Conservation (phyloP, 2,113 vertebrate species). For the Ictidomys tridecemlineatus region DNA sequence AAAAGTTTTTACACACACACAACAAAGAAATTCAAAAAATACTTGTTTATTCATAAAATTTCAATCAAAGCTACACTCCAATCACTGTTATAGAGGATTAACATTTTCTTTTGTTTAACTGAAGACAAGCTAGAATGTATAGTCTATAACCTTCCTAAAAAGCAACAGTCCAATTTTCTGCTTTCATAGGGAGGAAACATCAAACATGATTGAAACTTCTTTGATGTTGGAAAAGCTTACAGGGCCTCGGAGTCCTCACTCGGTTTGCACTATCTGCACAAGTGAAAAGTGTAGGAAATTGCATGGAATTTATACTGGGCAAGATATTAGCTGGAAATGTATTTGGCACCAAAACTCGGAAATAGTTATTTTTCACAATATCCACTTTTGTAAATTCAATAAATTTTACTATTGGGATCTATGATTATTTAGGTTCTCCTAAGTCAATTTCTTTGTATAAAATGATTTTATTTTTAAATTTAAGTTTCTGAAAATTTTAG, state of each 20-base stretch:
- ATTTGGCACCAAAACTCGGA: background rate
- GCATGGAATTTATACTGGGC: background rate
- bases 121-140: background rate
- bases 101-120: background rate
- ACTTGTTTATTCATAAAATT: constrained; percentile 36
- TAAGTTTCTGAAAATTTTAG: background rate
- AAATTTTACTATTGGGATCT: background rate
- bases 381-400: background rate
- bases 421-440: background rate
- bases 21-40: background rate
- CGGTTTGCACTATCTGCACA: background rate
- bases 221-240: constrained; percentile 50
- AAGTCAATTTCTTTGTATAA: background rate
- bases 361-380: background rate
- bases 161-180: background rate
- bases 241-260: background rate
- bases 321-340: background rate
- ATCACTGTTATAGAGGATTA: background rate
- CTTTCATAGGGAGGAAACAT: background rate
- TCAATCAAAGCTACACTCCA: constrained; percentile 8
- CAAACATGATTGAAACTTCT: constrained; percentile 35
- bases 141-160: background rate
- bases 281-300: background rate
- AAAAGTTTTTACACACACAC: background rate
- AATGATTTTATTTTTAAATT: constrained; percentile 10